phyloP scores from a whole-genome alignment of 92 coral and sea anemone species.

The Parazoanthus darwini region DNA sequence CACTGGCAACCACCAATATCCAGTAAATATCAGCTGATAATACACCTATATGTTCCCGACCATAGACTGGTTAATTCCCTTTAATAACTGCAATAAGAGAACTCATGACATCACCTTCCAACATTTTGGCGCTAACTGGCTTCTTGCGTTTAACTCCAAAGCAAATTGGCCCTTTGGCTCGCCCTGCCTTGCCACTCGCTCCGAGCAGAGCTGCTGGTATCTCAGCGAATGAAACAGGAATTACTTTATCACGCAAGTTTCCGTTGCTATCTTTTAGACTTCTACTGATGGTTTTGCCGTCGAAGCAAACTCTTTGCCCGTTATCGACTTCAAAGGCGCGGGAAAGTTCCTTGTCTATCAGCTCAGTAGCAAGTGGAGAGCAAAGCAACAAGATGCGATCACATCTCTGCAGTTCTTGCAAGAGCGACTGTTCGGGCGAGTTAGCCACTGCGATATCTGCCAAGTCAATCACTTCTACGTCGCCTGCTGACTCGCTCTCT shows the following conservation, averaged over 20 bases:
- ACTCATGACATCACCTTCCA: conserved; percentile 67
- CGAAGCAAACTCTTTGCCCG: conserved; percentile 67
- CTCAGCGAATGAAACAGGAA: conserved; percentile 79
- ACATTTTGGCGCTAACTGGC: conserved; percentile 65
- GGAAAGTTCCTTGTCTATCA: conserved; percentile 72
- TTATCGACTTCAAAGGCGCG: conserved; percentile 53
- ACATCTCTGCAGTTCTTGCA: conserved; percentile 55
- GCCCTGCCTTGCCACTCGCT: conserved; percentile 36
- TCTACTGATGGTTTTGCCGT: conserved; percentile 64
- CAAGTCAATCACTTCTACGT: conserved; percentile 61
- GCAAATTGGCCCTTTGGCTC: conserved; percentile 57
- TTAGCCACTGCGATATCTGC: conserved; percentile 56
- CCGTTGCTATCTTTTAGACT: conserved; percentile 58
- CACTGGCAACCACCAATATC: not conserved
- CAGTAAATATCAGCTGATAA: not conserved
- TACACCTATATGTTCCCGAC: not conserved
- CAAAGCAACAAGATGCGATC: conserved; percentile 67
- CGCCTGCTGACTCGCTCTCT: conserved; percentile 69
- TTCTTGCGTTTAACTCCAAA: conserved; percentile 64
- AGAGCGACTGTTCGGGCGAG: conserved; percentile 35
- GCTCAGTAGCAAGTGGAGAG: conserved; percentile 63
- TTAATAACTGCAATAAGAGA: conserved; percentile 69
- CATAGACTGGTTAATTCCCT: conserved; percentile 28
- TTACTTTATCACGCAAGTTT: conserved; percentile 58
- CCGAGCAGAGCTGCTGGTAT: conserved; percentile 62